Percentiles rank a stretch among this genome's conserved stretches.
Conservation (phyloP, 2,888 invertebrate genomes). For the Mimas tiliae region DNA sequence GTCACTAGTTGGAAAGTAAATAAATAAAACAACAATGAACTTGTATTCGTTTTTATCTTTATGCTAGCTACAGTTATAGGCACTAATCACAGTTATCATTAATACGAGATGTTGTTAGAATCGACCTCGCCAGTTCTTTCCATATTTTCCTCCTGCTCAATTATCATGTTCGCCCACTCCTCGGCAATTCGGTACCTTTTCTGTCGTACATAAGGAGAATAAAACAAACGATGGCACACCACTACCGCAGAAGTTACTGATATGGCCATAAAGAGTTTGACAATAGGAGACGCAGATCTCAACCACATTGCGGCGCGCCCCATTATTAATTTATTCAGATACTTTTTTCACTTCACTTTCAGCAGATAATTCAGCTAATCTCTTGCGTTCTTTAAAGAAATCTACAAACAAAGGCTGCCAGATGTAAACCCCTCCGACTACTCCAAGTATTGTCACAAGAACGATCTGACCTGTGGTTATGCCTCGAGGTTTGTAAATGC, state of each 20-base stretch:
- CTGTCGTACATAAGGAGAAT: conserved; percentile 56
- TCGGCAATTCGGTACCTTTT: conserved; percentile 60
- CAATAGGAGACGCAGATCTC: conserved; percentile 57
- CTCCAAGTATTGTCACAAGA: conserved; percentile 70
- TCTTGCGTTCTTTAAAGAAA: conserved; percentile 49
- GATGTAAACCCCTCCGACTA: conserved; percentile 77
- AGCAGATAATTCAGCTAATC: conserved; percentile 35
- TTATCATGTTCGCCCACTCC: conserved; percentile 67
- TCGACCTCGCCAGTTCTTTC: conserved; percentile 39
- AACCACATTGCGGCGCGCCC: conserved; percentile 50
- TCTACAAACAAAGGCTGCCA: conserved; percentile 79
- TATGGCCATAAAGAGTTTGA: conserved; percentile 69
- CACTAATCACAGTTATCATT: conserved; percentile 28
- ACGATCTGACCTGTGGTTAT: conserved; percentile 69
- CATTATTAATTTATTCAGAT: conserved; percentile 52
- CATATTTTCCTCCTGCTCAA: conserved; percentile 65
- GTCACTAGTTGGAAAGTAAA: background rate
- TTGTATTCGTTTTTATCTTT: conserved; percentile 15
- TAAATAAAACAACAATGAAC: background rate
- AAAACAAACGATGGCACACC: conserved; percentile 54
- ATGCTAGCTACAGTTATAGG: conserved; percentile 32
- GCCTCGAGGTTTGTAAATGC: conserved; percentile 69
- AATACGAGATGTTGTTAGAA: conserved; percentile 51
- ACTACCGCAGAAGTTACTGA: conserved; percentile 62
- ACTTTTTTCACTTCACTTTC: conserved; percentile 36